Percentiles rank a stretch among this genome's conserved stretches.
phyloP scores from a whole-genome alignment of 2,113 vertebrate species.

The Antechinus flavipes region DNA sequence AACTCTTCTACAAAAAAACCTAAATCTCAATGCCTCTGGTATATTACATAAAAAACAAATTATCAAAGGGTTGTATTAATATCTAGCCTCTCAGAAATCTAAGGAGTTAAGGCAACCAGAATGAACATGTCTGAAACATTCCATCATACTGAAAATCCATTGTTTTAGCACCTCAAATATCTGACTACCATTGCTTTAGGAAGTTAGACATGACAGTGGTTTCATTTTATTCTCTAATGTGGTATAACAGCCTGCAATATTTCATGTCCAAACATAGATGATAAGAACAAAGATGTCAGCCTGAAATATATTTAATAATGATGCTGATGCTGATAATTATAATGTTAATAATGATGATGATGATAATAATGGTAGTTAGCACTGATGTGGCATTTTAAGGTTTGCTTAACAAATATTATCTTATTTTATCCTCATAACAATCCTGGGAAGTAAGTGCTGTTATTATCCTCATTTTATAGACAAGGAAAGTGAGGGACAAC shows the following conservation, averaged over 20 bases:
- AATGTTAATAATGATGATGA: background rate
- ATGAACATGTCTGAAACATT: background rate
- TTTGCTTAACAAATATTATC: background rate
- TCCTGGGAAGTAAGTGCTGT: background rate
- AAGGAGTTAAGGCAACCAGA: background rate
- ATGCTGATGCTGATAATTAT: background rate
- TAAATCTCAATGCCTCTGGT: background rate
- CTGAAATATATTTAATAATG: background rate
- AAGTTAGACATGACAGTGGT: background rate
- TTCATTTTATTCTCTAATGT: background rate
- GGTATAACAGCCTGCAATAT: background rate
- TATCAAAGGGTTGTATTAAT: background rate
- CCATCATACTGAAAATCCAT: background rate
- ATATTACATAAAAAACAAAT: background rate
- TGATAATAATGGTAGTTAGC: background rate
- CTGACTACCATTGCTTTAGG: conserved; percentile 5
- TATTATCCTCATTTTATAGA: background rate
- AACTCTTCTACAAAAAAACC: background rate
- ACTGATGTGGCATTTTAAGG: background rate
- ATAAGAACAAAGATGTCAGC: background rate
- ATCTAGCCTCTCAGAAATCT: background rate
- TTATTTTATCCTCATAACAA: background rate
- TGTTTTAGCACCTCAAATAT: background rate
- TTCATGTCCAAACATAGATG: background rate
- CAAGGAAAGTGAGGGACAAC: background rate